Percentiles rank a stretch among this genome's conserved stretches.
These are phyloP conservation scores for Eledone cirrhosa DNA, from an alignment of 2,888 invertebrate genomes.

Conservation along the genomic window DNA sequence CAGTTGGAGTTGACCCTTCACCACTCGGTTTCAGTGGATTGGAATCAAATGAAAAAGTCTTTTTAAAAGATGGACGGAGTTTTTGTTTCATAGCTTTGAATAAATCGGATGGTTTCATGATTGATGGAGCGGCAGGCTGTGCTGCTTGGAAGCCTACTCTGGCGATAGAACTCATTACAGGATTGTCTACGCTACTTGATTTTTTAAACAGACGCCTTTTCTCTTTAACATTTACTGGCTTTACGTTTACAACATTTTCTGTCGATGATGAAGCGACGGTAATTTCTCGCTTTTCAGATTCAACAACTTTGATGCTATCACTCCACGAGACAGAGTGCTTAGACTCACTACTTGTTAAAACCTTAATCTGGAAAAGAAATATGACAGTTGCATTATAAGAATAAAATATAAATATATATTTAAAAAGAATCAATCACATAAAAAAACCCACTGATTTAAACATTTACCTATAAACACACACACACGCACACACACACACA, in stretches of 20 bases:
- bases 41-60: constrained; percentile 26
- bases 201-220: constrained; percentile 44
- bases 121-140: constrained; percentile 46
- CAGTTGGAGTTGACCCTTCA: background rate
- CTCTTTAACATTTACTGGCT: constrained; percentile 34
- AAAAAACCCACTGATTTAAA: too few species aligned
- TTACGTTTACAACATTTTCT: too few species aligned
- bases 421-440: too few species aligned
- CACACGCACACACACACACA: constrained; percentile 28
- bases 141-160: constrained; percentile 42
- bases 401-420: too few species aligned
- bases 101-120: constrained; percentile 41
- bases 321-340: too few species aligned
- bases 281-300: too few species aligned
- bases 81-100: constrained; percentile 53
- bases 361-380: too few species aligned
- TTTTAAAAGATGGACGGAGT: constrained; percentile 45
- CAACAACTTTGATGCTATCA: too few species aligned
- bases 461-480: background rate
- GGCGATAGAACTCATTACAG: constrained; percentile 43
- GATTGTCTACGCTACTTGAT: constrained; percentile 48
- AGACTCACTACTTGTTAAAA: too few species aligned
- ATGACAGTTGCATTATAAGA: too few species aligned
- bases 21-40: background rate
- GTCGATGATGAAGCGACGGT: too few species aligned